Conservation (phyloP, 2,888 invertebrate genomes). For the Busseola fusca region DNA sequence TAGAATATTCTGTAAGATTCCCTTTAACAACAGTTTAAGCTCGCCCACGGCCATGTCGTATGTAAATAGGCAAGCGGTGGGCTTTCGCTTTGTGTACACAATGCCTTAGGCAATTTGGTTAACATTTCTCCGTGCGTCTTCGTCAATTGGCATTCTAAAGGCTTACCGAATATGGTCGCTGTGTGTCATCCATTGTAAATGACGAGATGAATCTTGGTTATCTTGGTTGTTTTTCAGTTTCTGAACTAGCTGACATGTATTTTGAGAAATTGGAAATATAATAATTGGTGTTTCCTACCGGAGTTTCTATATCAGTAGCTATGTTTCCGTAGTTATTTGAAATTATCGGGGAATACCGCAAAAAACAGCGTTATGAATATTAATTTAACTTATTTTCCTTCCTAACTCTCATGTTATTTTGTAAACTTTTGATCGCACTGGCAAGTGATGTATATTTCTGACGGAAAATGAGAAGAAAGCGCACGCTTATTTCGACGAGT, state of each 20-base stretch:
- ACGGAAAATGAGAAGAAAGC: constrained; percentile 56
- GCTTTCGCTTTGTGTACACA: constrained; percentile 44
- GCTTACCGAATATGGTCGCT: constrained; percentile 5
- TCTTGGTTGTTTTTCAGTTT: not conserved
- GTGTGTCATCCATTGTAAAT: not conserved
- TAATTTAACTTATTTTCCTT: constrained; percentile 4
- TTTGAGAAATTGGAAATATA: not conserved
- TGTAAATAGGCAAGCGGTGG: constrained; percentile 33
- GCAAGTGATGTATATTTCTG: constrained; percentile 24
- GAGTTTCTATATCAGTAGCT: not conserved
- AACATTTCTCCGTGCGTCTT: constrained; percentile 20
- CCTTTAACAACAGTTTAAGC: constrained; percentile 46
- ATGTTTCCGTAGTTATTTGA: not conserved
- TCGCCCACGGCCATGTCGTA: constrained; percentile 52
- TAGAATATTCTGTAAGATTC: constrained; percentile 51
- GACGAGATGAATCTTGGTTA: not conserved
- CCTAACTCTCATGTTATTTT: not conserved
- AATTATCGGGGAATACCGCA: too few relatives aligned
- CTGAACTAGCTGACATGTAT: not conserved
- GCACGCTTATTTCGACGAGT: constrained; percentile 34
- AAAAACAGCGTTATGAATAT: not conserved
- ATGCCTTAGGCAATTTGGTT: constrained; percentile 23
- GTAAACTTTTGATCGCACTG: not conserved
- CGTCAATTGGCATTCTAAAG: not conserved
- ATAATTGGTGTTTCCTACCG: not conserved